Evolutionary conservation across 2,888 invertebrate genomes (phyloP).

Genomic region (Brachypalpus laphriformis): DNA sequence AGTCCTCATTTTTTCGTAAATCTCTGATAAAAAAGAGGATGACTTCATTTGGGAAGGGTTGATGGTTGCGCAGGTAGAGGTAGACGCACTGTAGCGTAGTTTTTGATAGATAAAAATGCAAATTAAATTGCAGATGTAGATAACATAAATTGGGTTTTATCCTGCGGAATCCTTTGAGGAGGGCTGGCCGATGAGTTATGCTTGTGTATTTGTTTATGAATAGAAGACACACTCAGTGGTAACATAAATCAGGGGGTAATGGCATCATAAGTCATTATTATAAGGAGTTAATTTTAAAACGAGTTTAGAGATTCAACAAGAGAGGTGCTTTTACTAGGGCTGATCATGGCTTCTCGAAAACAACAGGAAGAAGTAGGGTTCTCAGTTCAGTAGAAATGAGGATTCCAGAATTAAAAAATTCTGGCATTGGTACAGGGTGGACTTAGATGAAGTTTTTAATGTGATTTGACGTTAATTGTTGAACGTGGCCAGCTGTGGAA

Average conservation of each 20-base stretch:
- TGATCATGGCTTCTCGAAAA: too few species aligned
- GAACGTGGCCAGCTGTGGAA: too few species aligned
- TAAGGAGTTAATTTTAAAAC: background rate
- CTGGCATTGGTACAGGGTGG: too few species aligned
- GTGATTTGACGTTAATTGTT: too few species aligned
- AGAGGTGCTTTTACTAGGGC: too few species aligned
- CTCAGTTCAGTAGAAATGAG: too few species aligned
- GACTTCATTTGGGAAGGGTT: conserved; percentile 57
- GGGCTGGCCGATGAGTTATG: conserved; percentile 4
- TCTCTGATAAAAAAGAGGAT: conserved; percentile 48
- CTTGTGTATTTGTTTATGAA: conserved; percentile 14
- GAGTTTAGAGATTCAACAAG: background rate
- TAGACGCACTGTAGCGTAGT: conserved; percentile 12
- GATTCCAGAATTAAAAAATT: too few species aligned
- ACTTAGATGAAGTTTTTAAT: too few species aligned
- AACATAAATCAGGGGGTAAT: conserved; percentile 18
- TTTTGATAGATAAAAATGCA: conserved; percentile 60
- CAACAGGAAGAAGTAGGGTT: too few species aligned
- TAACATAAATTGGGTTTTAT: conserved; percentile 59
- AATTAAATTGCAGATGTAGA: conserved; percentile 68
- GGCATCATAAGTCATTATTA: conserved; percentile 34
- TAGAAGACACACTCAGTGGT: background rate
- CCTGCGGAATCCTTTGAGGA: conserved; percentile 6
- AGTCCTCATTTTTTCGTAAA: conserved; percentile 19
- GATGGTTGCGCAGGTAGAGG: conserved; percentile 44